Conservation (phyloP, 2,797 vertebrate species). For the Phaenicophaeus curvirostris region DNA sequence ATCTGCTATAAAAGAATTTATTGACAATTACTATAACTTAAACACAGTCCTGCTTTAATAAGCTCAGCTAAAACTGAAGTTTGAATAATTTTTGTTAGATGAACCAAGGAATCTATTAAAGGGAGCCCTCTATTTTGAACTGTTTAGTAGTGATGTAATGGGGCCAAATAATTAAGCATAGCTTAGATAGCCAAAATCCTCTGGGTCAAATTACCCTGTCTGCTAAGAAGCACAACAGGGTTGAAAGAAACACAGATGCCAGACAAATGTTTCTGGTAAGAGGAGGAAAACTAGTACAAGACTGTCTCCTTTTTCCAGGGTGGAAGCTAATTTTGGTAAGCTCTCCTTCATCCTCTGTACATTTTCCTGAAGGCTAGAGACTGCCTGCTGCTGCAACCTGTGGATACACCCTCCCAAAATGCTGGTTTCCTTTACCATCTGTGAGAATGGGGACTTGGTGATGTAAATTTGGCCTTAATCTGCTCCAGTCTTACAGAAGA, state of each 20-base stretch:
- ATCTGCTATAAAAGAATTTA: constrained; percentile 62
- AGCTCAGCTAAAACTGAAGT: constrained; percentile 36
- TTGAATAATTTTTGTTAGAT: constrained; percentile 43
- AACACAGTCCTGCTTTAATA: constrained; percentile 49
- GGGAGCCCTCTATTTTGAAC: constrained; percentile 26
- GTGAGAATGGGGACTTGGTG: background rate
- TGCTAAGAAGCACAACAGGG: constrained; percentile 22
- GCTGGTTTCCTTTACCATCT: background rate
- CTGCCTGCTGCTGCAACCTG: background rate
- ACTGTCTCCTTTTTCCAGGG: background rate
- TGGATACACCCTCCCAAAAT: background rate
- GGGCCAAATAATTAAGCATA: constrained; percentile 29
- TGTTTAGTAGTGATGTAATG: constrained; percentile 19
- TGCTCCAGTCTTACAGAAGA: background rate
- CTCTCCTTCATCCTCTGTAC: background rate
- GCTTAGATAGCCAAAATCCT: constrained; percentile 47
- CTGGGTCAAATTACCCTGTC: constrained; percentile 43
- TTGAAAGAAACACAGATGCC: constrained; percentile 4
- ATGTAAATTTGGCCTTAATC: background rate
- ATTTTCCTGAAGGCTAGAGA: background rate
- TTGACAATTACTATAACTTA: constrained; percentile 62
- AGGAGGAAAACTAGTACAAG: background rate
- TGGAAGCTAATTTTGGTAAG: background rate
- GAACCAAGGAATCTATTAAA: constrained; percentile 48
- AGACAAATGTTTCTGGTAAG: constrained; percentile 34